Conservation (phyloP, 2,113 vertebrate genomes). For the Anas platyrhynchos region DNA sequence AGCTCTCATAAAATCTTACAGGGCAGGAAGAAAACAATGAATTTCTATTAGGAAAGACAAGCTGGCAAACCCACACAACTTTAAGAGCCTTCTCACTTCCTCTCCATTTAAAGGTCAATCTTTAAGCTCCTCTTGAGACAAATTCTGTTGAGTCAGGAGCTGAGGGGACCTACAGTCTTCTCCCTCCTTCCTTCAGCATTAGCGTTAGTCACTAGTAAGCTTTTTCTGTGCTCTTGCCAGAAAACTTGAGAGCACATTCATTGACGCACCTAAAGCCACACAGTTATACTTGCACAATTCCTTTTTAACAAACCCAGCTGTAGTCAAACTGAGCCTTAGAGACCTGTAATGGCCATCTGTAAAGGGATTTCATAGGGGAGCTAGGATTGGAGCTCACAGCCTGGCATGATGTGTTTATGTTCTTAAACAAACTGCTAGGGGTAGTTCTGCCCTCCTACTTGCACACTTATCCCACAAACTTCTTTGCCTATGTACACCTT, state of each 20-base stretch:
- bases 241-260: neutral
- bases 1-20: neutral
- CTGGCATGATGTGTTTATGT: neutral
- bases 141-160: neutral
- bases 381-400: neutral
- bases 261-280: neutral
- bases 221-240: neutral
- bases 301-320: neutral
- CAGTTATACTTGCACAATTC: neutral
- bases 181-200: neutral
- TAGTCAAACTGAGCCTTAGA: neutral
- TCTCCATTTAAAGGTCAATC: conserved; percentile 18
- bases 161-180: neutral
- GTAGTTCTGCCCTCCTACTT: neutral
- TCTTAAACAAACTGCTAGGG: neutral
- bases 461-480: neutral
- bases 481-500: neutral
- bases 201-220: neutral
- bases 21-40: neutral
- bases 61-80: neutral
- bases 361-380: neutral
- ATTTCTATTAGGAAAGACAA: neutral
- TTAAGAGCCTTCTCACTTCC: conserved; percentile 9
- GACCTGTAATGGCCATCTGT: neutral
- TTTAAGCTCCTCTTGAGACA: conserved; percentile 12